Evolutionary conservation across 1,140 invertebrate genomes (phyloP), one percentile per base, ranked within the genome.

Genomic region (Bombus fervidus): DNA sequence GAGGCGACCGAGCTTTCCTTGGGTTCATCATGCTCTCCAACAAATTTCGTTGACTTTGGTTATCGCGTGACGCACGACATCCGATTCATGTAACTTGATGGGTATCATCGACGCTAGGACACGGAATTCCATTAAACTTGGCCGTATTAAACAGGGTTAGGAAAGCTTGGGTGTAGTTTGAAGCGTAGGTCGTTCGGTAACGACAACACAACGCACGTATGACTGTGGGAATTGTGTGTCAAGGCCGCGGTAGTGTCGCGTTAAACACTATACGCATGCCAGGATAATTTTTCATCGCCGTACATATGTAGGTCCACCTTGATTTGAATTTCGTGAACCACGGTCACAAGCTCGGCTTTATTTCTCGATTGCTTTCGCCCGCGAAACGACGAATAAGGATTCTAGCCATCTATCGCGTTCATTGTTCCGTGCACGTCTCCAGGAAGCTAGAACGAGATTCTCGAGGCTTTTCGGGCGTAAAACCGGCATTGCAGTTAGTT

Each of bases 121-220:
- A 53, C 47, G 62, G 22, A 47, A 76, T 76, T 76, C 72, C 72
- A 68, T 83, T 83, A 83, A 83, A 83, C 81, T 83, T 83, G 81
- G 76, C 62, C 72, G 72, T 83, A 59, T 83, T 83, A 76, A 68
- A 39, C 71, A 13, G 57, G 69, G 81, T 75, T 47, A 66, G 81
- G 53, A 83, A 76, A 76, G 72, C 59, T 76, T 28, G 31, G 12
- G 31, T 28, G 34, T 43, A 47, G 41, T 37, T 43, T 25, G 6
- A n/a, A 72, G 69, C 72, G 72, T 76, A 43, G 81, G 72, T 47
- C 6, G 41, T 43, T 25, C 41, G 10, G 2, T 76, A 83, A 83
- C 59, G 31, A 76, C 72, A 83, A 39, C 81, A 64, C 39, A 18
- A 22, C 39, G 71, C 71, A 28, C 41, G 69, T 69, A 74, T 37